A percentile compares a stretch with the other conserved stretches of the same genome.
These are phyloP conservation scores for Drosophila atroscutellata DNA, from an alignment of 2,888 invertebrate genomes.

Conservation along the genomic window DNA sequence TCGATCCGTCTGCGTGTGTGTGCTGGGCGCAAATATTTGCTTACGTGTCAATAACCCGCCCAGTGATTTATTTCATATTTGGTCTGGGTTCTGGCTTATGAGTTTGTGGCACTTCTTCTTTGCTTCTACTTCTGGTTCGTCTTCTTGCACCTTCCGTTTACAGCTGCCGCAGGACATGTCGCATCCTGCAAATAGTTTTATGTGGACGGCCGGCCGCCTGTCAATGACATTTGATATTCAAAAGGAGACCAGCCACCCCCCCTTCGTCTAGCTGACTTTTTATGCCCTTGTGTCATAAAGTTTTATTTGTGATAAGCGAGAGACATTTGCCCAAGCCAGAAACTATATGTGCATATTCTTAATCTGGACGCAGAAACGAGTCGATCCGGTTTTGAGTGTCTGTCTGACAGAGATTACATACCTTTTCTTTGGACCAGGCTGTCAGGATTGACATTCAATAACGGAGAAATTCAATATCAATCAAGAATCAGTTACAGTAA, in stretches of 20 bases:
- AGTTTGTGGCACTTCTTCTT: slow-evolving; percentile 39
- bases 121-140: background rate
- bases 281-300: slow-evolving; percentile 4
- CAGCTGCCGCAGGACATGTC: slow-evolving; percentile 12
- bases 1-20: slow-evolving; percentile 10
- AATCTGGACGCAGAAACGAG: background rate
- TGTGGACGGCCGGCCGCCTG: slow-evolving; percentile 59
- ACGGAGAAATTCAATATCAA: background rate
- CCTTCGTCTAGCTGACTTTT: background rate
- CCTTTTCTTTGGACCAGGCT: background rate
- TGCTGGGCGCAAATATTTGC: slow-evolving; percentile 71
- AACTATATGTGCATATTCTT: background rate
- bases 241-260: slow-evolving; percentile 14
- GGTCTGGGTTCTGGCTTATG: slow-evolving; percentile 66
- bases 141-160: background rate
- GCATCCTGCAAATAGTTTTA: slow-evolving; percentile 57
- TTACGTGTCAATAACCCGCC: slow-evolving; percentile 79
- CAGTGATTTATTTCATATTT: slow-evolving; percentile 81
- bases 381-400: background rate
- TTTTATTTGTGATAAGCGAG: slow-evolving; percentile 1
- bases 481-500: background rate
- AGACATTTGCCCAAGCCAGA: background rate
- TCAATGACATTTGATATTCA: slow-evolving; percentile 78
- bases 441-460: background rate
- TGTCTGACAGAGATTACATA: background rate